These are phyloP conservation scores for Ceratotherium simum DNA, from an alignment of 2,113 vertebrate genomes.

Conservation along the genomic window DNA sequence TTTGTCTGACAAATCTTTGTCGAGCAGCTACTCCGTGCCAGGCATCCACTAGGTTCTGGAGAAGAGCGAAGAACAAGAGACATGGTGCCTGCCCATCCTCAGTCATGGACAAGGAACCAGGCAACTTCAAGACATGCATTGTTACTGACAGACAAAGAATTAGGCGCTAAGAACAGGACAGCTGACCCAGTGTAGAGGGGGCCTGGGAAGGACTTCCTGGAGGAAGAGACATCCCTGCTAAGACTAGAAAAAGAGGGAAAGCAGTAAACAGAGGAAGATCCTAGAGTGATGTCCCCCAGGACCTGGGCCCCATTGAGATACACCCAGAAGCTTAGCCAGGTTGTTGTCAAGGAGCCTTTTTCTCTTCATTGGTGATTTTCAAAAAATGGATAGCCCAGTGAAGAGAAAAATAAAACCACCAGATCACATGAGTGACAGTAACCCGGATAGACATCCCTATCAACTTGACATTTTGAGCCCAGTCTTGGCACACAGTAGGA, in stretches of 20 bases:
- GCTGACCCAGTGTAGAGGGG: too few species aligned
- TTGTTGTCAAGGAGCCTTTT: not conserved
- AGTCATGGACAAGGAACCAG: not conserved
- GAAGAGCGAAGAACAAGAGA: not conserved
- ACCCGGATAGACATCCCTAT: not conserved
- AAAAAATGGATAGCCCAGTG: not conserved
- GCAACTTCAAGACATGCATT: not conserved
- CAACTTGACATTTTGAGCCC: not conserved
- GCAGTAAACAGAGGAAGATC: not conserved
- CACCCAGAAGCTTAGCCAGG: not conserved
- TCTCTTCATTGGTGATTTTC: not conserved
- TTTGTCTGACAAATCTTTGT: not conserved
- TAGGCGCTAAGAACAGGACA: not conserved
- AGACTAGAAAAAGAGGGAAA: not conserved
- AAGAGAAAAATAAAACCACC: not conserved
- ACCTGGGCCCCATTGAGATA: not conserved
- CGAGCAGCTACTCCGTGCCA: not conserved
- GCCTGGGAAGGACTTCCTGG: not conserved
- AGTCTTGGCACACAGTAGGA: not conserved
- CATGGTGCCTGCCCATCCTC: not conserved
- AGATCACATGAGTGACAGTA: not conserved
- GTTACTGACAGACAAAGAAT: not conserved
- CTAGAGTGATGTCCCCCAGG: not conserved
- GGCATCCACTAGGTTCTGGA: not conserved
- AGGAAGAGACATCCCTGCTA: not conserved